Base-by-base conservation (phyloP, 2,888 invertebrate genomes). In the Galerucella calmariensis region DNA sequence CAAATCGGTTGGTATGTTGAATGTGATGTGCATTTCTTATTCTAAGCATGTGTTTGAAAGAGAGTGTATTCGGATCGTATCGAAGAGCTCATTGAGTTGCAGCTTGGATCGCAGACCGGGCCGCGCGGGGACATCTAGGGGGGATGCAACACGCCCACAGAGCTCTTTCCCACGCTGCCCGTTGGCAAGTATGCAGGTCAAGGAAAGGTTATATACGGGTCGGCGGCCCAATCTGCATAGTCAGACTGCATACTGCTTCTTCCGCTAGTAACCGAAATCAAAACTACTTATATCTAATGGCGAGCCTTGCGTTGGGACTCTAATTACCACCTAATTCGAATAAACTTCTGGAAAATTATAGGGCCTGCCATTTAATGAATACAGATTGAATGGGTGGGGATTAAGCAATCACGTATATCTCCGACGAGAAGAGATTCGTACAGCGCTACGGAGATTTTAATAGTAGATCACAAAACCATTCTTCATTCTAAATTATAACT, bases 151-250 rank as follows among this genome's bases (percentile, higher is more conserved):
- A 87, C 87, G 86, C 88, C 88, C 84, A 87, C 87, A 84, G 87
- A 87, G 85, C 84, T 82, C 83, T 87, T 87, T 87, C 88, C 87
- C 87, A 87, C 89, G 88, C 89, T 88, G 89, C 89, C 89, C 89
- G 89, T 89, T 89, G 89, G 88, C 90, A 90, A 89, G 89, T 90
- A 90, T 90, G 90, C 90, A 89, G 90, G 90, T 90, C 90, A 90
- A 90, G 90, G 90, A 90, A 90, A 90, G 90, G 90, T 90, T 90
- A 90, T 89, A 85, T 84, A 83, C 85, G 85, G 87, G 87, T 87
- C 87, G 86, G 84, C 86, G 86, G 85, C 78, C 85, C 86, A 86
- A 85, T 85, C 84, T 84, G 85, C 86, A 84, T 84, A 84, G 80
- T 81, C 83, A 79, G 79, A 80, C 75, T 77, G 79, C 79, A 77